Evolutionary conservation across 2,888 invertebrate genomes (phyloP).

Genomic region (Trilocha varians): DNA sequence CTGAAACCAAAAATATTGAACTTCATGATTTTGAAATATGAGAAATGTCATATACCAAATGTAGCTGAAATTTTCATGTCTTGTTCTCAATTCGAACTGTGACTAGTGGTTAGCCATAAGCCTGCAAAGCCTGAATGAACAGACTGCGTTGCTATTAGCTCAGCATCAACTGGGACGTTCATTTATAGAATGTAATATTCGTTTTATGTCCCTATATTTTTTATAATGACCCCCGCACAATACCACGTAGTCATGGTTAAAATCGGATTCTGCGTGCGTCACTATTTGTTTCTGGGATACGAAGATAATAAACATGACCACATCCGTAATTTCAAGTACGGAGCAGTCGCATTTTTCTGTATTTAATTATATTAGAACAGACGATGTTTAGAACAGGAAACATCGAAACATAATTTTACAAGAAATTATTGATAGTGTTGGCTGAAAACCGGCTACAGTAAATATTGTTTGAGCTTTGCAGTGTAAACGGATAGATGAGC

Average conservation of each 20-base stretch:
- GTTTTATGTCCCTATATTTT: slow-evolving; percentile 2
- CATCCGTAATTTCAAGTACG: slow-evolving; percentile 29
- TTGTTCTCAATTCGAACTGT: no score
- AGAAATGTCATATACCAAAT: no score
- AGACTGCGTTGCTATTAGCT: neutral
- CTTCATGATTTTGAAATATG: no score
- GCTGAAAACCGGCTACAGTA: no score
- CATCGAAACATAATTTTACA: neutral
- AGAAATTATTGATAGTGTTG: neutral
- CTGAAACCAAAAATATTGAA: no score
- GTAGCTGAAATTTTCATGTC: no score
- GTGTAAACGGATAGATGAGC: no score
- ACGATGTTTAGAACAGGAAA: neutral
- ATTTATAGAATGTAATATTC: slow-evolving; percentile 2
- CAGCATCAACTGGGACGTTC: neutral
- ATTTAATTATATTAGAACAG: neutral
- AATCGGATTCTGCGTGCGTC: slow-evolving; percentile 14
- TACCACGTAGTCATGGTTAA: slow-evolving; percentile 7
- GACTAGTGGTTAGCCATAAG: no score
- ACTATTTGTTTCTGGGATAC: slow-evolving; percentile 19
- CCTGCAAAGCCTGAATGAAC: no score
- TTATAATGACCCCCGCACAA: slow-evolving; percentile 4
- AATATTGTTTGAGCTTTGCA: no score
- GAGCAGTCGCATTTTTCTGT: neutral
- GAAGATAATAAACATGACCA: slow-evolving; percentile 31